These are phyloP conservation scores for Epizoanthus ramosus DNA, from an alignment of 92 coral and sea anemone genomes.

Conservation along the genomic window DNA sequence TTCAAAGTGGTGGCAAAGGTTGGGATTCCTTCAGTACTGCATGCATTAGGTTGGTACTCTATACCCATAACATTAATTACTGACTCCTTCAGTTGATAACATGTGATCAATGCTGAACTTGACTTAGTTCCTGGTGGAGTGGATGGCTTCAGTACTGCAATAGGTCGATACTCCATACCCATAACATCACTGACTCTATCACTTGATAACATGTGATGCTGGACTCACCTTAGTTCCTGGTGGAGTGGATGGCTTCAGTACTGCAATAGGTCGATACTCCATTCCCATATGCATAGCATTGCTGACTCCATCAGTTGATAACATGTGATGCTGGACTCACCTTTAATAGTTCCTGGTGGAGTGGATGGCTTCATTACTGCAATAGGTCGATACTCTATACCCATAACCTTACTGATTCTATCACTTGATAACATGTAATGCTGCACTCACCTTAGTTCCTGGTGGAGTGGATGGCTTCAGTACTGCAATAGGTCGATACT, in stretches of 20 bases:
- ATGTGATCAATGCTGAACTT: not conserved
- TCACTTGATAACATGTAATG: conserved; percentile 50
- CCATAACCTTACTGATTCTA: conserved; percentile 71
- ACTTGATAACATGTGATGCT: conserved; percentile 19
- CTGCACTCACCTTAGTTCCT: conserved; percentile 80
- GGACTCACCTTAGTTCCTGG: conserved; percentile 86
- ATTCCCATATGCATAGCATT: conserved; percentile 79
- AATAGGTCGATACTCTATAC: conserved; percentile 87
- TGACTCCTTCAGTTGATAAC: conserved; percentile 75
- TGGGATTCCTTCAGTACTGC: conserved; percentile 52
- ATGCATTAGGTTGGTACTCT: conserved; percentile 75
- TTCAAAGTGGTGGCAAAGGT: conserved; percentile 50
- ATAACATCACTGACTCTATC: conserved; percentile 74
- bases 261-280: conserved; percentile 81
- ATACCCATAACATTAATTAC: conserved; percentile 69
- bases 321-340: conserved; percentile 35
- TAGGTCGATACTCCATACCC: conserved; percentile 90
- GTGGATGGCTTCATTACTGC: conserved; percentile 54
- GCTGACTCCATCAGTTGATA: conserved; percentile 74
- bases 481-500: conserved; percentile 73
- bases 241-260: conserved; percentile 53
- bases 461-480: conserved; percentile 66
- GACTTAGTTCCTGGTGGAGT: conserved; percentile 92
- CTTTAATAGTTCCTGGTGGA: conserved; percentile 92
- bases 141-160: conserved; percentile 56